Evolutionary conservation across 2,113 vertebrate species (phyloP), one percentile per base, ranked within the genome.

Genomic region (Mus musculus): DNA sequence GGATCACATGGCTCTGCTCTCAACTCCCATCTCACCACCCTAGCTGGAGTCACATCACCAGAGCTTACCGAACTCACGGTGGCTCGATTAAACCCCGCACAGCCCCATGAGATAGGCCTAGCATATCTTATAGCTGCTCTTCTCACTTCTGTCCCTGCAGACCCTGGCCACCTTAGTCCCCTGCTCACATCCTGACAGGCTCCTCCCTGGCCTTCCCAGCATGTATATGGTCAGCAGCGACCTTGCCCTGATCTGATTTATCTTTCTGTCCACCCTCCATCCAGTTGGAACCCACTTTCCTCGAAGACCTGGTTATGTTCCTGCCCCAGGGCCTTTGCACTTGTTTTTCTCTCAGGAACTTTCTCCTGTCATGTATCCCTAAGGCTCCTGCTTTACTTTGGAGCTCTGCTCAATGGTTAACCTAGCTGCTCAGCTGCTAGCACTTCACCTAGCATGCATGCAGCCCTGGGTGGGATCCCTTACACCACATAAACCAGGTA

Each of bases 1-100:
- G 36, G 2, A 72, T n/a, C 63, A 61, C 20, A 17, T 3, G 13
- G 24, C 54, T 56, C 54, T 59, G 46, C 39, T 54, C 69, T 0
- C 54, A 0, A 30, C 52, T 2, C 36, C 82, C 54, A 26, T 39
- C 73, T 13, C 13, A 1, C 24, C 24, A 13, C 39, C 12, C 36
- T 24, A 39, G 46, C 24, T 19, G 7, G 63, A 19, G 78, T 63
- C 17, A 9, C 0, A 9, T 0, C 1, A 0, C 0, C 0, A n/a
- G 54, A 28, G 54, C 22, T 36, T 52, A 14, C 22, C 42, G 42
- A 54, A 30, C 42, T 69, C 17, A 30, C 1, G 2, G 0, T 3
- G 26, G 22, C 28, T 65, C 0, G 0, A 54, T n/a, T 20, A 42
- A 26, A 2, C 20, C 42, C 78, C 67, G 42, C 69, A 3, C 19